Evolutionary conservation across 2,888 invertebrate genomes (phyloP).

Genomic region (Plusia festucae): DNA sequence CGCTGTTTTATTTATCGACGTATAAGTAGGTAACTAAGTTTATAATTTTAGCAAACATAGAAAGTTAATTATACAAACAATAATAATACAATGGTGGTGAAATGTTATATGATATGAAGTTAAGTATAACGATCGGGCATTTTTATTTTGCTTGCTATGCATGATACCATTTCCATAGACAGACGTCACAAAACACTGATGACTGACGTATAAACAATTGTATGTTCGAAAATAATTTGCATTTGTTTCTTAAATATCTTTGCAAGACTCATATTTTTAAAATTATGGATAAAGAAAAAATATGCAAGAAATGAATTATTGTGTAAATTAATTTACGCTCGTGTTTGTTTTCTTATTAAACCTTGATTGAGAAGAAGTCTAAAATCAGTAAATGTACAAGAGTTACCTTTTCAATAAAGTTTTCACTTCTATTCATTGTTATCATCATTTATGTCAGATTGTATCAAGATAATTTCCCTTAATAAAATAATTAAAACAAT

Average conservation of each 20-base stretch:
- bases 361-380: too few species aligned
- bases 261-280: too few species aligned
- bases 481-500: slow-evolving; percentile 20
- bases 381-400: too few species aligned
- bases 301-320: too few species aligned
- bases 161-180: background rate
- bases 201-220: too few species aligned
- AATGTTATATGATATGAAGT: background rate
- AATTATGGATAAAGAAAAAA: too few species aligned
- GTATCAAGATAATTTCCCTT: slow-evolving; percentile 6
- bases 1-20: background rate
- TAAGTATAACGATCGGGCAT: background rate
- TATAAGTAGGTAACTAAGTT: background rate
- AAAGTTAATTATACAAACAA: background rate
- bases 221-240: too few species aligned
- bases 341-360: too few species aligned
- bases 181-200: too few species aligned
- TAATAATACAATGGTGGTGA: background rate
- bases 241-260: too few species aligned
- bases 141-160: background rate
- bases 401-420: background rate
- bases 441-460: background rate
- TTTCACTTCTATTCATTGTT: background rate
- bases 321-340: too few species aligned
- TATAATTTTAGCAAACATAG: background rate